Percentiles rank a stretch among this genome's conserved stretches.
Evolutionary conservation across 2,113 vertebrate genomes (phyloP).

Genomic region (Peucedramus taeniatus): DNA sequence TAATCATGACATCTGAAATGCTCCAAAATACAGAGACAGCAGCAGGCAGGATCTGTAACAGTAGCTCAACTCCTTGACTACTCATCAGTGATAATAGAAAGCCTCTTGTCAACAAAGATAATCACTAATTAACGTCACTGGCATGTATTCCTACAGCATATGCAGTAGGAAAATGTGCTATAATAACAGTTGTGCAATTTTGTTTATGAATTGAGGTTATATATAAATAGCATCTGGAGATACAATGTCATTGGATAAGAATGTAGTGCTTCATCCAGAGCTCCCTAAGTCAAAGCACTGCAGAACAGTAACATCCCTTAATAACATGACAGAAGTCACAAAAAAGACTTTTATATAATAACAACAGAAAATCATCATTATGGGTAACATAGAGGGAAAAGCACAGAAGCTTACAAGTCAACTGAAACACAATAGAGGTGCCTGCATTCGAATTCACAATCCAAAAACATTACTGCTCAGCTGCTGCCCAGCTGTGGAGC

Average conservation of each 20-base stretch:
- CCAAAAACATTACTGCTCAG: background rate
- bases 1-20: background rate
- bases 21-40: background rate
- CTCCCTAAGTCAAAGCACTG: background rate
- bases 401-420: background rate
- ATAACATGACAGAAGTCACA: background rate
- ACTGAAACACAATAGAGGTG: background rate
- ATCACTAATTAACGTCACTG: background rate
- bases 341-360: background rate
- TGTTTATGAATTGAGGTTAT: background rate
- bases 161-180: background rate
- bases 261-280: background rate
- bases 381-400: background rate
- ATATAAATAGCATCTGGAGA: slow-evolving; percentile 18
- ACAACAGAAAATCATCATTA: background rate
- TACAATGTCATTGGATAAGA: background rate
- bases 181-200: background rate
- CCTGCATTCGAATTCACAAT: background rate
- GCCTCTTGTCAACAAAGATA: background rate
- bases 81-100: background rate
- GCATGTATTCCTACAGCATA: background rate
- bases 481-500: background rate
- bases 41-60: background rate
- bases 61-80: background rate
- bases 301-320: background rate